Percentiles rank a stretch among this genome's conserved stretches.
phyloP scores from a whole-genome alignment of 2,888 invertebrate species.

The Chymomyza caudatula region DNA sequence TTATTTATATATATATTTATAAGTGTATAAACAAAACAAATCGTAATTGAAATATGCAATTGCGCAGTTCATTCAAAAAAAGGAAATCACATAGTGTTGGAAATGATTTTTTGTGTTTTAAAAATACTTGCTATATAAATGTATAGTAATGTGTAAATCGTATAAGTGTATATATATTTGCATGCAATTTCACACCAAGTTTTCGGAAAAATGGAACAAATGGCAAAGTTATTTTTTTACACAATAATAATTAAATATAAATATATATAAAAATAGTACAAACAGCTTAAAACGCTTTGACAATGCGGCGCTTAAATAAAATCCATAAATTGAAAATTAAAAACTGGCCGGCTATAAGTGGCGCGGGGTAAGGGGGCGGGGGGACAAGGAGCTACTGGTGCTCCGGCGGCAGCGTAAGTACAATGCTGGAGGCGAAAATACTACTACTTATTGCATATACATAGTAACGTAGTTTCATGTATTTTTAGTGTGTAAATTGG shows the following conservation, averaged over 20 bases:
- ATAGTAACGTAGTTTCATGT: background rate
- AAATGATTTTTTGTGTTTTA: background rate
- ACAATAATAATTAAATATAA: slow-evolving; percentile 20
- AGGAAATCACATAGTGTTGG: slow-evolving; percentile 61
- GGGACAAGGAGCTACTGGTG: background rate
- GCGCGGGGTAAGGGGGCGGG: too few species aligned
- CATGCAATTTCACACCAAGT: background rate
- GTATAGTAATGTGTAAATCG: background rate
- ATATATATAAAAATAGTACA: background rate
- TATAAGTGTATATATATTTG: background rate
- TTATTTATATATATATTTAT: slow-evolving; percentile 23
- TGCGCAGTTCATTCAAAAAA: slow-evolving; percentile 49
- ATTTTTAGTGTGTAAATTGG: slow-evolving; percentile 25
- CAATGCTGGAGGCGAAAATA: background rate
- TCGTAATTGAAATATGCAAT: slow-evolving; percentile 54
- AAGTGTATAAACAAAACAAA: slow-evolving; percentile 69
- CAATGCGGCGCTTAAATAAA: background rate
- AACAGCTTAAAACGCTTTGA: background rate
- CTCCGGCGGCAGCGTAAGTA: background rate
- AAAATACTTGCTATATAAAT: background rate
- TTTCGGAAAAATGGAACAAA: slow-evolving; percentile 31
- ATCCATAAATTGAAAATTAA: background rate
- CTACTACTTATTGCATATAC: background rate
- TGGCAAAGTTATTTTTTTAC: slow-evolving; percentile 47
- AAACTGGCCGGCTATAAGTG: background rate